Evolutionary conservation across 2,888 invertebrate genomes (phyloP).

Genomic region (Drosophila parthenogenetica): DNA sequence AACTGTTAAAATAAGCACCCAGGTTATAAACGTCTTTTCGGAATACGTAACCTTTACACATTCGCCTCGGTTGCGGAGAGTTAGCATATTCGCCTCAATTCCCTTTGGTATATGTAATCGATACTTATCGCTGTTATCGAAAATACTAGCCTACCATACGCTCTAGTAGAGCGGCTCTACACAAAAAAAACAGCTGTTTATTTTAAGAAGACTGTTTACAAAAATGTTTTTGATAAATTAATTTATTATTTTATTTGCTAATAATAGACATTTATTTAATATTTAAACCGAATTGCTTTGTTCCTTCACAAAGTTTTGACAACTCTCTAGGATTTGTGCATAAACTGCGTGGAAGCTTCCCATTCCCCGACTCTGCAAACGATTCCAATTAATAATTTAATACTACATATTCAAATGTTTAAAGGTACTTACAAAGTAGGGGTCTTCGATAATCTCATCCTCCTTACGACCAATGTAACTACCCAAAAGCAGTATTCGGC

Average conservation of each 20-base stretch:
- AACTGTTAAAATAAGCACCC: too few relatives aligned
- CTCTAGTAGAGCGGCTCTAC: too few relatives aligned
- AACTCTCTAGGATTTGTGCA: constrained; percentile 74
- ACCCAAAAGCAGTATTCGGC: constrained; percentile 91
- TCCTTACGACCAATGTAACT: constrained; percentile 91
- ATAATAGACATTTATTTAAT: background rate
- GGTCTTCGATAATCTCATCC: constrained; percentile 93
- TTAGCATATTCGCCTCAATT: background rate
- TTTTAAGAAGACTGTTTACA: background rate
- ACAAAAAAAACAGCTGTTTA: background rate
- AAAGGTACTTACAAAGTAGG: constrained; percentile 91
- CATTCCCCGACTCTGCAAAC: constrained; percentile 73
- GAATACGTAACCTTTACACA: too few relatives aligned
- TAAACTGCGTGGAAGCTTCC: constrained; percentile 74
- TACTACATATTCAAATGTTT: background rate
- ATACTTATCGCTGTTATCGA: background rate
- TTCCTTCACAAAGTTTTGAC: constrained; percentile 60
- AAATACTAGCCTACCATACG: background rate
- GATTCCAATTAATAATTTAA: background rate
- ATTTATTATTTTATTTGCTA: background rate
- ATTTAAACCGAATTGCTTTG: constrained; percentile 24
- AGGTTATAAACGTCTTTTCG: too few relatives aligned
- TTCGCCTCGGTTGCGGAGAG: background rate
- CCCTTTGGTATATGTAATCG: background rate
- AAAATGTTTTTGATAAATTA: background rate